These are phyloP conservation scores for Protonibea diacanthus DNA, from an alignment of 2,797 vertebrate species.

Conservation along the genomic window DNA sequence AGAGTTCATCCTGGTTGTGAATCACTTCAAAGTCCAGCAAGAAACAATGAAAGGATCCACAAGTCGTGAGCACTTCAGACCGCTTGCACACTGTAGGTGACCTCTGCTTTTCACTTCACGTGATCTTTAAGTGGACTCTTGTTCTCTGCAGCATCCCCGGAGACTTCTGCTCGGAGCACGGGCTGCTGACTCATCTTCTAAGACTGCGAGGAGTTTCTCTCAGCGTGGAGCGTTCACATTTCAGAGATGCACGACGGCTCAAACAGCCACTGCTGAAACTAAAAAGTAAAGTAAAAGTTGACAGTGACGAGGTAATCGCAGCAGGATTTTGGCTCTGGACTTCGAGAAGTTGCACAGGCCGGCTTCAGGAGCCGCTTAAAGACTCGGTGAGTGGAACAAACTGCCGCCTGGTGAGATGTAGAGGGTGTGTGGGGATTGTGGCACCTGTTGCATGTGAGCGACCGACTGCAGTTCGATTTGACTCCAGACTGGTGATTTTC, in stretches of 20 bases:
- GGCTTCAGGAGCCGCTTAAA: not conserved
- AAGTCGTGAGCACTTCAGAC: too few relatives aligned
- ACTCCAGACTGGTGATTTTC: too few relatives aligned
- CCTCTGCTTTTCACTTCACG: not conserved
- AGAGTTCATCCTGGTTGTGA: not conserved
- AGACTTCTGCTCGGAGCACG: not conserved
- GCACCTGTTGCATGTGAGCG: constrained; percentile 18
- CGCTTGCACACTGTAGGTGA: too few relatives aligned
- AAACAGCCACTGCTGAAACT: not conserved
- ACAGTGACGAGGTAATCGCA: too few relatives aligned
- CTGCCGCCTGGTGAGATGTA: not conserved
- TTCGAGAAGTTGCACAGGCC: not conserved
- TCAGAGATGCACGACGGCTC: not conserved
- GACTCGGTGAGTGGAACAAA: constrained; percentile 1
- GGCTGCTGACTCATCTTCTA: too few relatives aligned
- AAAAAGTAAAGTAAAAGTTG: too few relatives aligned
- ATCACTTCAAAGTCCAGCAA: not conserved
- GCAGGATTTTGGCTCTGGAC: not conserved
- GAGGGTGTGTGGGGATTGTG: not conserved
- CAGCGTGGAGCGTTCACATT: not conserved
- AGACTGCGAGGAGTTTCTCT: not conserved
- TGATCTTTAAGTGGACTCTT: too few relatives aligned
- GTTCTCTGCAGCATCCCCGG: not conserved
- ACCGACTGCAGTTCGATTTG: not conserved
- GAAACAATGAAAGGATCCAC: too few relatives aligned